phyloP scores from a whole-genome alignment of 2,113 vertebrate genomes.

The Zosterops hypoxanthus region DNA sequence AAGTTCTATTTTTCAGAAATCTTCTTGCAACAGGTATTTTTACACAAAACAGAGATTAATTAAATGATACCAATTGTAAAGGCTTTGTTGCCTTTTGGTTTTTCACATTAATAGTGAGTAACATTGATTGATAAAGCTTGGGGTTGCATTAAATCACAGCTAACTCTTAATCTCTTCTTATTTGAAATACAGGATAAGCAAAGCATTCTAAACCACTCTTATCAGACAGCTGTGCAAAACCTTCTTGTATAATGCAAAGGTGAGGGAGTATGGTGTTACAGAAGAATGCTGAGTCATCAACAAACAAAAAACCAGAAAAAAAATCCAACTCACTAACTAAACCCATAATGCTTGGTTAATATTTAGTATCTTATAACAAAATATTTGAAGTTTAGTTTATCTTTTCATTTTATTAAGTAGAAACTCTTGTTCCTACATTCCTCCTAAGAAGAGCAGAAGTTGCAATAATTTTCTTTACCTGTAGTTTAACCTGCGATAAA shows the following conservation, averaged over 20 bases:
- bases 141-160: not conserved
- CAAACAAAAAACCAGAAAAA: not conserved
- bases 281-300: not conserved
- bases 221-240: not conserved
- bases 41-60: conserved; percentile 1
- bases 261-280: not conserved
- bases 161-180: not conserved
- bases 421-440: not conserved
- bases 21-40: not conserved
- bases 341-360: not conserved
- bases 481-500: not conserved
- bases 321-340: not conserved
- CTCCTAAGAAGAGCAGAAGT: not conserved
- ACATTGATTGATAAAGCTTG: not conserved
- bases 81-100: conserved; percentile 14
- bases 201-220: not conserved
- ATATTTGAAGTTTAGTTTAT: not conserved
- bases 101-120: not conserved
- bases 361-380: not conserved
- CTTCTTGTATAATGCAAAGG: not conserved
- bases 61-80: not conserved
- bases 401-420: not conserved
- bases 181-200: conserved; percentile 32
- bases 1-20: not conserved
- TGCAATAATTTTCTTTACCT: not conserved